Evolutionary conservation across 2,888 invertebrate genomes (phyloP).

Genomic region (Rhorus exstirpatorius): DNA sequence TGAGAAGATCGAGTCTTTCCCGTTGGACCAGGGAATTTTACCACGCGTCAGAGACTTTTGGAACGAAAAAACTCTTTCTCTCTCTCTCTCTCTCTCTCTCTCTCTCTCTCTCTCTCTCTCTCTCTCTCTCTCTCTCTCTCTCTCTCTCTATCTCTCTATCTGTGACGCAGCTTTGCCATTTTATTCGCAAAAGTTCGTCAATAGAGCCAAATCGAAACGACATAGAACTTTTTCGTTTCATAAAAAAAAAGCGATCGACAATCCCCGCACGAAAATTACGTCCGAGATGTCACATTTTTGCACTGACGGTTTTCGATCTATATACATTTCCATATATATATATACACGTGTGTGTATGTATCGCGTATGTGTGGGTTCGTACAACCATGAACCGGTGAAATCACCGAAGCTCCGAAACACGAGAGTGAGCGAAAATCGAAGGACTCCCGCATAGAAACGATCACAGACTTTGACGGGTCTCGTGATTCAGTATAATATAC

Average conservation of each 20-base stretch:
- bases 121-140: not conserved
- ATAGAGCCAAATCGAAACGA: constrained; percentile 50
- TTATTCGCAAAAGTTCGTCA: constrained; percentile 23
- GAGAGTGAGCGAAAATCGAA: constrained; percentile 17
- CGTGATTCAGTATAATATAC: constrained; percentile 19
- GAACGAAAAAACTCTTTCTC: constrained; percentile 7
- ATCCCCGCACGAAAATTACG: constrained; percentile 51
- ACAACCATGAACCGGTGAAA: constrained; percentile 11
- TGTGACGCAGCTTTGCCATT: constrained; percentile 18
- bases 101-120: not conserved
- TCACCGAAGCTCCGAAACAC: not conserved
- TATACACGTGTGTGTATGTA: not conserved
- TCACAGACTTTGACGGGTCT: constrained; percentile 7
- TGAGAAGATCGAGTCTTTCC: constrained; percentile 37
- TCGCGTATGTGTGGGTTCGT: not conserved
- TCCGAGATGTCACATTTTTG: constrained; percentile 44
- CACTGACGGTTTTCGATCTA: constrained; percentile 21
- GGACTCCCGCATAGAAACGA: constrained; percentile 27
- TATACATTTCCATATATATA: not conserved
- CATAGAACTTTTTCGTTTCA: constrained; percentile 40
- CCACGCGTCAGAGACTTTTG: constrained; percentile 27
- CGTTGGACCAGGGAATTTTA: constrained; percentile 28
- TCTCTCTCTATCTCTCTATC: not conserved
- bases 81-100: not conserved
- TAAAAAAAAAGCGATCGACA: constrained; percentile 29